Evolutionary conservation across 2,113 vertebrate genomes (phyloP).

Genomic region (Motacilla tschutschensis): DNA sequence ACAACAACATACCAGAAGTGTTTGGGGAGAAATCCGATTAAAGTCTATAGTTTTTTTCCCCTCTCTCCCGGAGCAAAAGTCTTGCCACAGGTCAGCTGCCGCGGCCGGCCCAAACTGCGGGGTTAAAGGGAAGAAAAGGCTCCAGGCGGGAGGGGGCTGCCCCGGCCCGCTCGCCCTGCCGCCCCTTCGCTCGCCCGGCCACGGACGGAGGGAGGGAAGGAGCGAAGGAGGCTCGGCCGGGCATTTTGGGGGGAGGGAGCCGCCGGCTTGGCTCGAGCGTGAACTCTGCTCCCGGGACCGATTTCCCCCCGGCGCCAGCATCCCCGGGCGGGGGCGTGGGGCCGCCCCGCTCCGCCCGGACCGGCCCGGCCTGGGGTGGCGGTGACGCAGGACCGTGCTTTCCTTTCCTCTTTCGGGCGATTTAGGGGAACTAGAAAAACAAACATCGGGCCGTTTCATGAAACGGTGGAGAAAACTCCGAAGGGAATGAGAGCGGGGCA

Average conservation of each 20-base stretch:
- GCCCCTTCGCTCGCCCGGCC: too few species aligned
- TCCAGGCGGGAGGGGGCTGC: background rate
- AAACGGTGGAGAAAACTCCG: slow-evolving; percentile 37
- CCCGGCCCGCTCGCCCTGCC: background rate
- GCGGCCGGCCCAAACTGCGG: background rate
- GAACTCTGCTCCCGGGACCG: background rate
- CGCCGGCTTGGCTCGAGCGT: background rate
- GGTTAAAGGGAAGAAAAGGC: background rate
- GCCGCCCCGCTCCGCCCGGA: background rate
- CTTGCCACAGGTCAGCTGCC: slow-evolving; percentile 14
- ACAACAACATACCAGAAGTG: slow-evolving; percentile 56
- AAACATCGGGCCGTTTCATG: slow-evolving; percentile 77
- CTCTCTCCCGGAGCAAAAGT: slow-evolving; percentile 18
- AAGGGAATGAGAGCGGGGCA: slow-evolving; percentile 70
- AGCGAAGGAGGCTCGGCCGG: background rate
- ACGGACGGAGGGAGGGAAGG: too few species aligned
- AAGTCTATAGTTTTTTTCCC: slow-evolving; percentile 2
- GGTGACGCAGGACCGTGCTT: slow-evolving; percentile 76
- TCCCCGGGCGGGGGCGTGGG: background rate
- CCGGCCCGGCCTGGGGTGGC: background rate
- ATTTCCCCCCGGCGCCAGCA: slow-evolving; percentile 2
- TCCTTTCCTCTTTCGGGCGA: slow-evolving; percentile 77
- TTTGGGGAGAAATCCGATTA: slow-evolving; percentile 54
- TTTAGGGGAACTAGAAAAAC: slow-evolving; percentile 86
- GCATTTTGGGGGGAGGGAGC: background rate